Conservation (phyloP, 1,140 invertebrate species). For the Ganaspis sp. region DNA sequence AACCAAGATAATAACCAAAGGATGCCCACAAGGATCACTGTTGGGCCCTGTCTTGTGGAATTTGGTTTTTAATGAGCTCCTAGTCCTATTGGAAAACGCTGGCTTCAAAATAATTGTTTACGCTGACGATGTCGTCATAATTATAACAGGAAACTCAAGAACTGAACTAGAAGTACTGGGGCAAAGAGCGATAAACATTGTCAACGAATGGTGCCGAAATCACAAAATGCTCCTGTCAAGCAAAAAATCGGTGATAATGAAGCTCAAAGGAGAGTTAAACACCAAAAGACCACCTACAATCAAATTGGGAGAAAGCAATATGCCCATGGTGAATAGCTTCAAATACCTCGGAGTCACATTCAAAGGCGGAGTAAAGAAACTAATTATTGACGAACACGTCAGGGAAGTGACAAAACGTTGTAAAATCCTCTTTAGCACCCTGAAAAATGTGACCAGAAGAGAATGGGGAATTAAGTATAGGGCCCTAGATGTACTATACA, state of each 20-base stretch:
- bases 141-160: constrained; percentile 52
- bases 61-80: constrained; percentile 66
- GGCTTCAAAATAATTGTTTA: constrained; percentile 42
- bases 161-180: constrained; percentile 48
- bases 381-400: constrained; percentile 25
- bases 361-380: background rate
- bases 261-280: constrained; percentile 44
- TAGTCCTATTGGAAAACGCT: constrained; percentile 45
- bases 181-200: background rate
- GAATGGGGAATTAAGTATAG: background rate
- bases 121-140: constrained; percentile 64
- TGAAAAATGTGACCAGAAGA: background rate
- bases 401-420: background rate
- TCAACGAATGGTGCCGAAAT: constrained; percentile 50
- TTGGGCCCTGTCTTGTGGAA: constrained; percentile 72
- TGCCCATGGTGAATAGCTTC: background rate
- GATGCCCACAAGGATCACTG: constrained; percentile 74
- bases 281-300: constrained; percentile 13
- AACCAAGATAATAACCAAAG: constrained; percentile 56
- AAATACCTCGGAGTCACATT: constrained; percentile 45
- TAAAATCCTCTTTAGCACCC: background rate
- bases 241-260: constrained; percentile 52
- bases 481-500: background rate
- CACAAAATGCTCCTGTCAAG: constrained; percentile 48
- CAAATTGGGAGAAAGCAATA: background rate